A percentile compares a stretch with the other conserved stretches of the same genome.
Conservation (phyloP, 2,888 invertebrate genomes). For the Caenorhabditis sp. region DNA sequence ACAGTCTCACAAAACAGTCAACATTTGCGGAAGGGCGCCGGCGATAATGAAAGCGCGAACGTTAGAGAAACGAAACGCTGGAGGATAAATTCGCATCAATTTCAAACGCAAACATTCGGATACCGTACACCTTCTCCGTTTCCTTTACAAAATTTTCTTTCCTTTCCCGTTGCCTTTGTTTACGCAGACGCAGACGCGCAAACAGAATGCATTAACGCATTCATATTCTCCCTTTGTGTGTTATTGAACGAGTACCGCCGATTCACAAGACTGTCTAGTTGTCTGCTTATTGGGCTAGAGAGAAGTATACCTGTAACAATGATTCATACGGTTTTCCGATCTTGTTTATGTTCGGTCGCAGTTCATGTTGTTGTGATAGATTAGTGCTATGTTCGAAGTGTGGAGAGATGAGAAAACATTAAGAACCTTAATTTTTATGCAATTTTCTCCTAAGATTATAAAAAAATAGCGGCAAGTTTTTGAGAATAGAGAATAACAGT, state of each 20-base stretch:
- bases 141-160: constrained; percentile 7
- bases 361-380: too few species aligned
- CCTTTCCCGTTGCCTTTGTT: constrained; percentile 38
- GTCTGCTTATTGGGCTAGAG: neutral
- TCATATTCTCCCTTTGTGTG: constrained; percentile 4
- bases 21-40: constrained; percentile 28
- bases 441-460: too few species aligned
- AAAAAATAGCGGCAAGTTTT: too few species aligned
- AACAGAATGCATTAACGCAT: constrained; percentile 32
- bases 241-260: constrained; percentile 3
- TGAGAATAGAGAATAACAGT: neutral
- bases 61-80: constrained; percentile 12
- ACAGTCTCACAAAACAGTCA: constrained; percentile 21
- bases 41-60: constrained; percentile 30
- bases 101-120: constrained; percentile 58
- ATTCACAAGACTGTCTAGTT: constrained; percentile 8
- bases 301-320: constrained; percentile 7
- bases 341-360: too few species aligned
- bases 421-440: too few species aligned
- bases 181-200: constrained; percentile 42
- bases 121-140: constrained; percentile 30
- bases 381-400: too few species aligned
- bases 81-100: constrained; percentile 34
- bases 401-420: too few species aligned
- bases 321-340: constrained; percentile 10